Evolutionary conservation across 2,113 vertebrate species (phyloP).

Genomic region (Chlorodrepanis virens): DNA sequence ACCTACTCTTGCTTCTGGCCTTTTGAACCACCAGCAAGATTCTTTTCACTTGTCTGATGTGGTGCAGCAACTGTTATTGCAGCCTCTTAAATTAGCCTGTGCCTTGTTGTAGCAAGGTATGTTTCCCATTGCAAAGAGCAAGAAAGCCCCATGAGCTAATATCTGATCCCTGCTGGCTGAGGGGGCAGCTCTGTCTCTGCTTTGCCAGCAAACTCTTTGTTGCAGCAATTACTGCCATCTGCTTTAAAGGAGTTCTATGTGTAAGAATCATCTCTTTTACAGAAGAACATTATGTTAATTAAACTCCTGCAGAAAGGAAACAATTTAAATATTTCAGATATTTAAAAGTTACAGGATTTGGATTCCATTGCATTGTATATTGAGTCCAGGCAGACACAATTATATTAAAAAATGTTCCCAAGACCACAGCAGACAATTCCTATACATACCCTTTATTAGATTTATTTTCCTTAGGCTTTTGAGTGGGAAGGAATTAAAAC

Average conservation of each 20-base stretch:
- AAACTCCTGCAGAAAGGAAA: background rate
- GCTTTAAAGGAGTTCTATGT: background rate
- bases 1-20: conserved; percentile 5
- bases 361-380: background rate
- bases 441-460: background rate
- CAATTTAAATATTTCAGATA: background rate
- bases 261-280: background rate
- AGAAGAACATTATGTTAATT: background rate
- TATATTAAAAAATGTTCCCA: background rate
- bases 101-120: background rate
- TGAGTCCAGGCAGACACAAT: background rate
- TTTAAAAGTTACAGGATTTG: background rate
- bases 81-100: conserved; percentile 20
- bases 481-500: background rate
- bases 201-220: background rate
- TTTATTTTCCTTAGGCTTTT: conserved; percentile 1
- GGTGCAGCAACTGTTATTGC: conserved; percentile 29
- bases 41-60: conserved; percentile 40
- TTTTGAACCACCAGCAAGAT: background rate
- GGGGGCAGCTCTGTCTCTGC: background rate
- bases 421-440: background rate
- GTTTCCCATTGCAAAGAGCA: background rate
- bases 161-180: background rate
- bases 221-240: background rate
- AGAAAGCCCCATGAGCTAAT: background rate